Conservation (phyloP, 53 echinoderm and acorn worm species). For the Henricia sp. region DNA sequence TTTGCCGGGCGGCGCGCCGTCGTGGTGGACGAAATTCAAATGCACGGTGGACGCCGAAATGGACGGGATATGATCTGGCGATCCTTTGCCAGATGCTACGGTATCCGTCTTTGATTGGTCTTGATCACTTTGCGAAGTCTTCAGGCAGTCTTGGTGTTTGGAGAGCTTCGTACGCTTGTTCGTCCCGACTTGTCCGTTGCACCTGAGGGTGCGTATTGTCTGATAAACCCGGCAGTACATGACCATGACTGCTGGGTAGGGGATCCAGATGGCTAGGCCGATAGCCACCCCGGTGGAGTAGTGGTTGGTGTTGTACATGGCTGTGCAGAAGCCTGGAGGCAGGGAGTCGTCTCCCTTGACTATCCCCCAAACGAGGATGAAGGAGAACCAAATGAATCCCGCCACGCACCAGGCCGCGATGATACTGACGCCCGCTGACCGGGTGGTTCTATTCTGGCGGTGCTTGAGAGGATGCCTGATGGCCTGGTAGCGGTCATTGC, state of each 20-base stretch:
- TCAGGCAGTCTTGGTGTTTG: neutral
- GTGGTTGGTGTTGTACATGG: conserved; percentile 45
- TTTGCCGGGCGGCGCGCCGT: neutral
- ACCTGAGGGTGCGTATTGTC: conserved; percentile 25
- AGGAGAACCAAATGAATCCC: conserved; percentile 31
- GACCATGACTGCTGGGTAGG: conserved; percentile 49
- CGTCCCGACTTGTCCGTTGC: too few species aligned
- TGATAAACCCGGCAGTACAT: conserved; percentile 47
- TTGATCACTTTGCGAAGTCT: neutral
- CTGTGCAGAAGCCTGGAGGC: conserved; percentile 38
- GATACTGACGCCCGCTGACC: conserved; percentile 21
- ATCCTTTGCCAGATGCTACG: conserved; percentile 2
- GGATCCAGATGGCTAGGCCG: conserved; percentile 49
- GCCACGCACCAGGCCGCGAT: conserved; percentile 32
- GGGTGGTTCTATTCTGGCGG: conserved; percentile 13
- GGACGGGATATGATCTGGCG: conserved; percentile 1
- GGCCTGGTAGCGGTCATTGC: conserved; percentile 59
- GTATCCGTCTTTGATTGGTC: neutral
- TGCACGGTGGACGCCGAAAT: neutral
- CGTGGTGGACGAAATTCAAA: conserved; percentile 5
- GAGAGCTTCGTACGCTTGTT: neutral
- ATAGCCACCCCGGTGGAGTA: conserved; percentile 49
- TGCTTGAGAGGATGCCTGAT: conserved; percentile 35
- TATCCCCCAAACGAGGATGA: conserved; percentile 54
- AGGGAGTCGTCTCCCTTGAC: conserved; percentile 34